Conservation (phyloP, 2,113 vertebrate species). For the Agelaius phoeniceus region DNA sequence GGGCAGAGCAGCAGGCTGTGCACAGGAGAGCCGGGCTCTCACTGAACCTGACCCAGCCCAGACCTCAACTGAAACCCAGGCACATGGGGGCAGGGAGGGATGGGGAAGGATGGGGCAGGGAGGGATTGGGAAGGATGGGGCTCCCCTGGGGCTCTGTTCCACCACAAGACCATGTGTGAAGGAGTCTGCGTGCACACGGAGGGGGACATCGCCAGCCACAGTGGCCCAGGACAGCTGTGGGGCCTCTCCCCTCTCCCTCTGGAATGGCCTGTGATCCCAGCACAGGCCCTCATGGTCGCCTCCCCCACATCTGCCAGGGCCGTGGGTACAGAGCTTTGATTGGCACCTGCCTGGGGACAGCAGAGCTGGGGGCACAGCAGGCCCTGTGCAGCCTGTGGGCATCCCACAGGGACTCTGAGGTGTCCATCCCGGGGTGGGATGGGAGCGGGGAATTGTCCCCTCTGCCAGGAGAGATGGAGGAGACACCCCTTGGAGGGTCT, state of each 20-base stretch:
- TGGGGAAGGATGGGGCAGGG: too few species aligned
- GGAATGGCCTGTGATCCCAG: neutral
- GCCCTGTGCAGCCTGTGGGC: neutral
- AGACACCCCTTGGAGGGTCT: neutral
- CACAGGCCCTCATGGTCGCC: fast-evolving
- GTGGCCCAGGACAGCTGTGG: neutral
- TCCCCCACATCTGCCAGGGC: fast-evolving
- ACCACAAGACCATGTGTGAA: fast-evolving
- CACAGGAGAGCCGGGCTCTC: neutral
- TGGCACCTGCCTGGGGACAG: neutral
- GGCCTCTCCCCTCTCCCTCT: neutral
- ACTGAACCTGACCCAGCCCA: neutral
- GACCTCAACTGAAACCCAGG: neutral
- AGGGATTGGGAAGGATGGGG: neutral
- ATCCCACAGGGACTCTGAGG: neutral
- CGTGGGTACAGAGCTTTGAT: fast-evolving
- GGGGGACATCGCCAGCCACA: fast-evolving
- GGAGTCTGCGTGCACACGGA: neutral
- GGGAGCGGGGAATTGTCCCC: fast-evolving
- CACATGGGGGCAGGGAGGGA: neutral
- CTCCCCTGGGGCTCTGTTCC: neutral
- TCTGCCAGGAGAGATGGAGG: neutral
- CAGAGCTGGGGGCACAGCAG: neutral
- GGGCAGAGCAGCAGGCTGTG: neutral
- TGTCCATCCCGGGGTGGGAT: fast-evolving